Conservation (phyloP, 2,797 vertebrate species). For the Pyrocephalus nanus region DNA sequence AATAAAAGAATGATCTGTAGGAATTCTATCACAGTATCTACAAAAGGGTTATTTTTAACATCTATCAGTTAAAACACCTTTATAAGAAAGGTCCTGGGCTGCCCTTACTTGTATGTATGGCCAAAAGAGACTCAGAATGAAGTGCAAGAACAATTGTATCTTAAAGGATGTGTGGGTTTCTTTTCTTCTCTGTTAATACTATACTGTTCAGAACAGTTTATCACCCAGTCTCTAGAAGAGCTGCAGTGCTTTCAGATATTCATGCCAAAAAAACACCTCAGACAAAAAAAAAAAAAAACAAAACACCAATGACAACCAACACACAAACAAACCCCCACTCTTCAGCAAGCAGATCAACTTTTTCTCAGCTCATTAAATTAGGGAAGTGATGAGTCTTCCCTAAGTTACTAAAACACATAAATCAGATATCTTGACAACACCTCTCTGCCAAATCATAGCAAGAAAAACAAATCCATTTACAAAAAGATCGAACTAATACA, state of each 20-base stretch:
- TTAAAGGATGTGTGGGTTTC: not conserved
- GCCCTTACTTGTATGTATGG: not conserved
- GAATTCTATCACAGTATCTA: not conserved
- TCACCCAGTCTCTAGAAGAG: not conserved
- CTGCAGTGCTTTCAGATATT: conserved; percentile 25
- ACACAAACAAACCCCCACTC: not conserved
- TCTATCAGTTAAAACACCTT: not conserved
- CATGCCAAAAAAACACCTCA: not conserved
- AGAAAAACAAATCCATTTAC: conserved; percentile 29
- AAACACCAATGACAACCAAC: not conserved
- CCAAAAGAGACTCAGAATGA: not conserved
- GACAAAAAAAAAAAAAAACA: not conserved
- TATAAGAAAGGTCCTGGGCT: not conserved
- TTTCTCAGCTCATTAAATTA: conserved; percentile 49
- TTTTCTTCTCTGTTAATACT: not conserved
- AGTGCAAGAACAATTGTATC: not conserved
- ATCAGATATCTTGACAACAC: conserved; percentile 41
- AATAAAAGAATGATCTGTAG: not conserved
- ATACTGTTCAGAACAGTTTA: not conserved
- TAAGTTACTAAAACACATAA: conserved; percentile 49
- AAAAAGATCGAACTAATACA: conserved; percentile 20
- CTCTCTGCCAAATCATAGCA: conserved; percentile 33
- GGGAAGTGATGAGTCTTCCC: conserved; percentile 30
- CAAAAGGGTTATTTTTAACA: not conserved
- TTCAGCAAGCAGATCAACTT: conserved; percentile 29